These are phyloP conservation scores for Lasioglossum marginatum DNA, from an alignment of 2,888 invertebrate species.

Conservation along the genomic window DNA sequence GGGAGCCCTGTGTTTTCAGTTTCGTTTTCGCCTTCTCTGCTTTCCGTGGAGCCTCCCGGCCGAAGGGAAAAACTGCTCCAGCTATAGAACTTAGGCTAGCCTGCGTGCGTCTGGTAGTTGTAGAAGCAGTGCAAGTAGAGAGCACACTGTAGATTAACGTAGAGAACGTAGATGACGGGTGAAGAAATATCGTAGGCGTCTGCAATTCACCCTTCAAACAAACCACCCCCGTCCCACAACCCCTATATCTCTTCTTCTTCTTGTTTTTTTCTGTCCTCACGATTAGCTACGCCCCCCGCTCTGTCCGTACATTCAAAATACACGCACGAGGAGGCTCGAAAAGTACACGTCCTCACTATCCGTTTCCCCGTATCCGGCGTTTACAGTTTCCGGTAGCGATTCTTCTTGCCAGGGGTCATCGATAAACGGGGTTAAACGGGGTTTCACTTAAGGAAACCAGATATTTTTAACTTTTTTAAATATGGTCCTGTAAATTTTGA, in stretches of 20 bases:
- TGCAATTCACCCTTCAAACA: slow-evolving; percentile 2
- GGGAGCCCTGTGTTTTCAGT: neutral
- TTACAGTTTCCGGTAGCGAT: neutral
- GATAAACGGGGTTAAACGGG: neutral
- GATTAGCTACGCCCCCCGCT: neutral
- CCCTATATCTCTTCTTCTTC: neutral
- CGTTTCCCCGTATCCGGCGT: neutral
- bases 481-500: too few species aligned
- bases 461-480: too few species aligned
- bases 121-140: slow-evolving; percentile 40
- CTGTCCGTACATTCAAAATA: neutral
- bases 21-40: slow-evolving; percentile 38
- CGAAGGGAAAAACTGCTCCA: slow-evolving; percentile 5
- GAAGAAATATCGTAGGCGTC: slow-evolving; percentile 58
- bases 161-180: slow-evolving; percentile 53
- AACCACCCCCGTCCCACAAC: neutral
- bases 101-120: slow-evolving; percentile 36
- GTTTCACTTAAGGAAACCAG: too few species aligned
- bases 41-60: slow-evolving; percentile 21
- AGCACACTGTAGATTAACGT: slow-evolving; percentile 44
- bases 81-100: slow-evolving; percentile 37
- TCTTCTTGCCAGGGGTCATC: neutral
- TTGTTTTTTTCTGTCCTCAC: neutral
- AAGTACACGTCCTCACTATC: neutral
- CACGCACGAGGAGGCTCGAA: slow-evolving; percentile 17